phyloP scores from a whole-genome alignment of 1,140 invertebrate genomes.

The Leptoteleia sp. region DNA sequence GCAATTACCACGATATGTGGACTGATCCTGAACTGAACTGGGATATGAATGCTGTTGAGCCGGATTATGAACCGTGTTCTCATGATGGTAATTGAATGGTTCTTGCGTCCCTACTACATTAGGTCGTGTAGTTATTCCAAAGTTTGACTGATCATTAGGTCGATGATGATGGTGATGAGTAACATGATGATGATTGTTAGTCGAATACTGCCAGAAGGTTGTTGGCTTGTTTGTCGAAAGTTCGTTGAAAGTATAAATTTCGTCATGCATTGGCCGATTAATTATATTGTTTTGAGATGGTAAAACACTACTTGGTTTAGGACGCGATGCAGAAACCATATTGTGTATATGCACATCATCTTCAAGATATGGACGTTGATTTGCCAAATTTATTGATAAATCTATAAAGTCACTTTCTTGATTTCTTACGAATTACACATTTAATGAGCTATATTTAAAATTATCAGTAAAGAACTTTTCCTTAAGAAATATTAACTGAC shows the following conservation, averaged over 20 bases:
- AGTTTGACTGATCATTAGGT: slow-evolving; percentile 64
- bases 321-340: slow-evolving; percentile 45
- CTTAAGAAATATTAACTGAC: no score
- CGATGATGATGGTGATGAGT: slow-evolving; percentile 54
- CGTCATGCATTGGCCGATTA: slow-evolving; percentile 75
- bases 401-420: slow-evolving; percentile 72
- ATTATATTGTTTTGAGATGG: slow-evolving; percentile 63
- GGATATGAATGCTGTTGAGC: slow-evolving; percentile 62
- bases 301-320: slow-evolving; percentile 63
- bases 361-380: slow-evolving; percentile 78
- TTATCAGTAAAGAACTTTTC: no score
- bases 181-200: slow-evolving; percentile 52
- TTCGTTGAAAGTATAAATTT: slow-evolving; percentile 54
- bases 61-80: slow-evolving; percentile 60
- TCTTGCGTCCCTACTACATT: slow-evolving; percentile 51
- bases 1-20: slow-evolving; percentile 78
- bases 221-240: slow-evolving; percentile 55
- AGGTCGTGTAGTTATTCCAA: slow-evolving; percentile 63
- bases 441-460: no score
- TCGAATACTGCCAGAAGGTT: slow-evolving; percentile 55
- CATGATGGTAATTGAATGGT: slow-evolving; percentile 61
- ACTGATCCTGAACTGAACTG: slow-evolving; percentile 71
- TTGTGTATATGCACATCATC: slow-evolving; percentile 78
- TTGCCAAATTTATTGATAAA: slow-evolving; percentile 77
- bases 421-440: slow-evolving; percentile 46